Conservation (phyloP, 2,113 vertebrate genomes). For the Mirounga angustirostris region DNA sequence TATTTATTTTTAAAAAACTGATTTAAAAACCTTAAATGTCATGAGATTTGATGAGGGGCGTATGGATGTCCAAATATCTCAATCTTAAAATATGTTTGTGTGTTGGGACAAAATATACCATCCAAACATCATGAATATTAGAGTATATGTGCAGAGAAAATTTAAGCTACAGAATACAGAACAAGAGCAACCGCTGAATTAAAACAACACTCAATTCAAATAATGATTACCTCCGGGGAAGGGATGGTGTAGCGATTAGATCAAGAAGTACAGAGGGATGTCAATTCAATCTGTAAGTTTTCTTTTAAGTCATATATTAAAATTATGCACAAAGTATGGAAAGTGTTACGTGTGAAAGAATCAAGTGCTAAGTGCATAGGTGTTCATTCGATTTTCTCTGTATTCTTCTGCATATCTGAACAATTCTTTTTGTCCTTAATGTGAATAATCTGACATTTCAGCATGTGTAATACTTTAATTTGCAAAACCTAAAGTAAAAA, state of each 20-base stretch:
- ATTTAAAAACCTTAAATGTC: not conserved
- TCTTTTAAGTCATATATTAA: not conserved
- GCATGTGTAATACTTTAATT: not conserved
- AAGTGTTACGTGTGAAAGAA: not conserved
- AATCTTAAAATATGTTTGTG: not conserved
- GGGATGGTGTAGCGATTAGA: not conserved
- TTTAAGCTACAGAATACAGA: not conserved
- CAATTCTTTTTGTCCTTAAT: not conserved
- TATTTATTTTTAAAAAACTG: not conserved
- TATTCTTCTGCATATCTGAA: not conserved
- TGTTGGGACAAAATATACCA: not conserved
- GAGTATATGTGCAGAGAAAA: not conserved
- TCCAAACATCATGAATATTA: not conserved
- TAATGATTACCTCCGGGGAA: not conserved
- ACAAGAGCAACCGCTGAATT: not conserved
- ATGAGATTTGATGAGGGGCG: not conserved
- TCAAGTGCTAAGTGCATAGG: not conserved
- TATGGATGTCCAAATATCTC: not conserved
- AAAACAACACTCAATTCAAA: not conserved
- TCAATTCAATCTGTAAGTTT: not conserved
- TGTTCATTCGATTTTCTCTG: not conserved
- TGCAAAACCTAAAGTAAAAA: conserved; percentile 31
- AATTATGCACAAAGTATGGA: not conserved
- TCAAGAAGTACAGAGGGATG: not conserved
- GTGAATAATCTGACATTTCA: not conserved